Conservation (phyloP, 1,140 invertebrate species). For the Steinernema khuongi region DNA sequence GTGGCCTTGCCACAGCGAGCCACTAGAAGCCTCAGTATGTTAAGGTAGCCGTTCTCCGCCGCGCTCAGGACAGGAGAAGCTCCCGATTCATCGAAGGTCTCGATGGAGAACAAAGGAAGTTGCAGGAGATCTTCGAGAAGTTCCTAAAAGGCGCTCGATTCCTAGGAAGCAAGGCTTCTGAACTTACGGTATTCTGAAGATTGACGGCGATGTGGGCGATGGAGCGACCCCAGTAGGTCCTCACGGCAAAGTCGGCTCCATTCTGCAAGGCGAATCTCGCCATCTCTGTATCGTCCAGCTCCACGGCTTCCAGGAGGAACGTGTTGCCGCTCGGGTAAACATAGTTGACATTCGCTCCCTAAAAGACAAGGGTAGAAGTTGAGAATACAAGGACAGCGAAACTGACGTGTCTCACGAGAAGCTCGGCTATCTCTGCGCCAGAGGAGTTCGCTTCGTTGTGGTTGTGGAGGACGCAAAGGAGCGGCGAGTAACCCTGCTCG, state of each 20-base stretch:
- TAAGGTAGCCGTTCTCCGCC: background rate
- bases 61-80: background rate
- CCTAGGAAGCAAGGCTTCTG: background rate
- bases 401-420: background rate
- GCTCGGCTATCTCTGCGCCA: background rate
- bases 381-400: background rate
- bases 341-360: background rate
- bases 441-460: background rate
- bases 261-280: background rate
- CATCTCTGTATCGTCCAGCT: background rate
- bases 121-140: background rate
- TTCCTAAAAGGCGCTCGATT: background rate
- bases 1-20: background rate
- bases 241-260: background rate
- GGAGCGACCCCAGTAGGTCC: background rate
- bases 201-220: background rate
- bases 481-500: background rate
- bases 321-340: background rate
- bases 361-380: background rate
- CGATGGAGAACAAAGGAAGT: background rate
- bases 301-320: background rate
- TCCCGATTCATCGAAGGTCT: background rate
- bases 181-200: background rate
- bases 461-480: background rate
- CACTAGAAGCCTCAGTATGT: background rate